phyloP scores from a whole-genome alignment of 2,888 invertebrate species.

The Mechanitis mazaeus region DNA sequence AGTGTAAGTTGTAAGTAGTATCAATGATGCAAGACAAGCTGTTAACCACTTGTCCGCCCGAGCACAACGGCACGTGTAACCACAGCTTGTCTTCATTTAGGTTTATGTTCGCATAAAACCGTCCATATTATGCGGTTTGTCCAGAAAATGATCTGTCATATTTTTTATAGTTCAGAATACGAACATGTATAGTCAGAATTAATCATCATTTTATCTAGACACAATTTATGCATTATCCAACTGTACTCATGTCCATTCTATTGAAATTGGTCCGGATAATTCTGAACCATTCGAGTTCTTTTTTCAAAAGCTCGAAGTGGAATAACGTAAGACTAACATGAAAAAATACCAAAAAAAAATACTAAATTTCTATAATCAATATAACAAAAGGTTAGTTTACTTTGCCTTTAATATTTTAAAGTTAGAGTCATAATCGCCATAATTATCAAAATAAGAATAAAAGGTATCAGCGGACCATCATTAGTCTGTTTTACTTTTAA shows the following conservation, averaged over 20 bases:
- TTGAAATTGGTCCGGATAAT: no score
- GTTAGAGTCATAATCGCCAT: neutral
- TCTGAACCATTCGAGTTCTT: no score
- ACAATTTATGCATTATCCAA: no score
- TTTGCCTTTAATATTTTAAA: no score
- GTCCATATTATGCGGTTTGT: constrained; percentile 3
- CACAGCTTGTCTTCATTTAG: constrained; percentile 6
- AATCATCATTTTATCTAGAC: no score
- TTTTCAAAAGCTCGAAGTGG: no score
- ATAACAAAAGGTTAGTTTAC: no score
- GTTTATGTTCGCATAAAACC: constrained; percentile 2
- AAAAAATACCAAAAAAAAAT: no score
- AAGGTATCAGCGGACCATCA: constrained; percentile 51
- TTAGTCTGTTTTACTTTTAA: constrained; percentile 51
- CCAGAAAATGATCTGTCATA: neutral
- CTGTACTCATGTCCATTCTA: no score
- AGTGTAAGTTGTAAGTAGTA: neutral
- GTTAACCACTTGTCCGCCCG: constrained; percentile 5
- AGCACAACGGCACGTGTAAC: constrained; percentile 6
- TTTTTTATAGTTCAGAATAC: constrained; percentile 3
- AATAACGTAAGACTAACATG: no score
- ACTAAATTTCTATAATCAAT: no score
- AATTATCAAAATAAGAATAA: constrained; percentile 50
- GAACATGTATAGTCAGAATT: no score
- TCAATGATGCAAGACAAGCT: constrained; percentile 2